These are phyloP conservation scores for Stegodyphus mimosarum DNA, from an alignment of 1,140 invertebrate species.

Conservation along the genomic window DNA sequence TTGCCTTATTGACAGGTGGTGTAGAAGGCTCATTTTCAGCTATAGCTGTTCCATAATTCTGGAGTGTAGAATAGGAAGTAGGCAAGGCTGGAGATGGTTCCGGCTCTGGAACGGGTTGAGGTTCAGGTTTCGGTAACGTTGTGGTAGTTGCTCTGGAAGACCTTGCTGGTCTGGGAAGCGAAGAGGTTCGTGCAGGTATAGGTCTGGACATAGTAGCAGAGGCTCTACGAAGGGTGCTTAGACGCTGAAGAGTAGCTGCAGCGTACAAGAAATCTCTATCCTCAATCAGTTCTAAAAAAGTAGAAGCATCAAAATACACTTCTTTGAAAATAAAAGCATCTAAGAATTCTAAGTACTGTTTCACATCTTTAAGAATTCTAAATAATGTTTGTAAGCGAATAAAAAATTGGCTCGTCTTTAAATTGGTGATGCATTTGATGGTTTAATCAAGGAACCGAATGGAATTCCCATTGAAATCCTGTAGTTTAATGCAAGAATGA, in stretches of 20 bases:
- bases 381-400: too few relatives aligned
- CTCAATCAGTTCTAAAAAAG: conserved; percentile 40
- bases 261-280: conserved; percentile 50
- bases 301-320: not conserved
- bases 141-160: conserved; percentile 27
- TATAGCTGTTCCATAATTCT: conserved; percentile 41
- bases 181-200: conserved; percentile 44
- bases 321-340: too few relatives aligned
- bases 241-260: conserved; percentile 33
- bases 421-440: too few relatives aligned
- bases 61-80: conserved; percentile 46
- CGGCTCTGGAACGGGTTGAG: conserved; percentile 28
- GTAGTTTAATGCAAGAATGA: too few relatives aligned
- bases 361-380: too few relatives aligned
- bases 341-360: too few relatives aligned
- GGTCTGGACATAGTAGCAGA: conserved; percentile 32
- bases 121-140: conserved; percentile 41
- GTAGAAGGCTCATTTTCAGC: conserved; percentile 20
- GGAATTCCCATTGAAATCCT: too few relatives aligned
- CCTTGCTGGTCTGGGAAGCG: conserved; percentile 26
- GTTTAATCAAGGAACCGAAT: too few relatives aligned
- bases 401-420: too few relatives aligned
- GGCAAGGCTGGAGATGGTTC: conserved; percentile 40
- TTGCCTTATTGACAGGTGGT: conserved; percentile 17
- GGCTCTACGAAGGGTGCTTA: conserved; percentile 33